Base-by-base conservation (phyloP, 53 echinoderm and acorn worm genomes). In the Echinometra lucunter region DNA sequence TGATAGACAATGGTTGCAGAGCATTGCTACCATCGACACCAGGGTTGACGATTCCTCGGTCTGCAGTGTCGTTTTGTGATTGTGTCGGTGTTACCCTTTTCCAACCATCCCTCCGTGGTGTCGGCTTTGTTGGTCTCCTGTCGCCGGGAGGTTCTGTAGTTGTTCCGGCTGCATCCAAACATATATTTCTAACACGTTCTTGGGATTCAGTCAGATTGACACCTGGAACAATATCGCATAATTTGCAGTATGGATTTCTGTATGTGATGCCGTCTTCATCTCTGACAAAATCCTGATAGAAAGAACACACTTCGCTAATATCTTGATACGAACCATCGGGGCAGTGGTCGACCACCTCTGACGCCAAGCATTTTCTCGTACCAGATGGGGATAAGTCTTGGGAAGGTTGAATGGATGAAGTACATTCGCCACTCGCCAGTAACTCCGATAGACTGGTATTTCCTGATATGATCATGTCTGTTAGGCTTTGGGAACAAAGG, bases 1-100 rank as follows among this genome's bases (percentile, higher is more conserved):
- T 63, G 34, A 94, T 94, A 40, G 94, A 94, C 45, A 94, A 58
- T 12, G 94, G 94, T 44, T 94, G 94, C n/a, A 94, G 83, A 37
- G 60, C 60, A 37, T 58, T 42, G 72, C 23, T 17, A 45, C 25
- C 60, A 37, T 58, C 25, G 72, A 42, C 30, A 45, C 25, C 90
- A 16, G 90, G 90, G 23, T 90, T 63, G 85, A 85, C 37, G 16
- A 66, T 23, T 9, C 66, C 66, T 17, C 92, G 57, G 37, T 78
- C 92, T 78, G 57, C 92, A 30, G 57, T n/a, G n/a, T n/a, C n/a
- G n/a, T n/a, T n/a, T n/a, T n/a, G n/a, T n/a, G n/a, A n/a, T n/a
- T n/a, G 1, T 74, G 74, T 92, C 25, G 66, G 44, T 2, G 45
- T 70, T 47, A 63, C 42, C 58, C 19, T 13, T 11, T 15, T 38